Evolutionary conservation across 2,888 invertebrate species (phyloP), one percentile per base, ranked within the genome.

Genomic region (Beris chalybata): DNA sequence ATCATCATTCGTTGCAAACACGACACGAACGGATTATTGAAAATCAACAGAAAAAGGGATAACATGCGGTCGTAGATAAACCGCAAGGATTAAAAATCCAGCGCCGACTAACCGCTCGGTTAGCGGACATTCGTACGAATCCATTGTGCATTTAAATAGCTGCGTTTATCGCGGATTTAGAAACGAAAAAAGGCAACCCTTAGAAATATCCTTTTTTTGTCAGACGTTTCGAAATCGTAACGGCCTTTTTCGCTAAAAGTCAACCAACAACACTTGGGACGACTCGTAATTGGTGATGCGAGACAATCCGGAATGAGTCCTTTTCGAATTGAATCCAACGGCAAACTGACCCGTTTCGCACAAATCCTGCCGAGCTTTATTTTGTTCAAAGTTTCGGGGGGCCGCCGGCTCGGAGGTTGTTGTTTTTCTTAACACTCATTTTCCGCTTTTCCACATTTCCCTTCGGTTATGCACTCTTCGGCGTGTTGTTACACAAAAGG

Each of bases 281-380:
- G 22, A 38, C 38, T 38, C 38, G 38, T 38, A 9, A 3, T 5
- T 9, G 38, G 9, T 7, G 5, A n/a, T 31, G 9, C 31, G n/a
- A 4, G 22, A 54, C 11, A 54, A 31, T 31, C 30, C 30, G 9
- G 31, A 56, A 15, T 15, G 22, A 61, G 61, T 61, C 61, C 61
- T 61, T 61, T 50, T 50, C 61, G 50, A 5, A 38, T 15, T 22
- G 61, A 13, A 50, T 47, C 52, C 61, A 61, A 61, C 61, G 38
- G 38, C n/a, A 52, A 61, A 61, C 61, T 61, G 52, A 52, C 38
- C 52, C 61, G 38, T 50, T 52, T 54, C 64, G 22, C 12, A 7
- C 22, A 50, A 43, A 57, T 65, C 43, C 38, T 31, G 52, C 13
- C 52, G 57, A 65, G 57, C 65, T 65, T 65, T 65, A 65, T 65